A percentile compares a stretch with the other conserved stretches of the same genome.
Evolutionary conservation across 2,797 vertebrate species (phyloP).

Genomic region (Clamator glandarius): DNA sequence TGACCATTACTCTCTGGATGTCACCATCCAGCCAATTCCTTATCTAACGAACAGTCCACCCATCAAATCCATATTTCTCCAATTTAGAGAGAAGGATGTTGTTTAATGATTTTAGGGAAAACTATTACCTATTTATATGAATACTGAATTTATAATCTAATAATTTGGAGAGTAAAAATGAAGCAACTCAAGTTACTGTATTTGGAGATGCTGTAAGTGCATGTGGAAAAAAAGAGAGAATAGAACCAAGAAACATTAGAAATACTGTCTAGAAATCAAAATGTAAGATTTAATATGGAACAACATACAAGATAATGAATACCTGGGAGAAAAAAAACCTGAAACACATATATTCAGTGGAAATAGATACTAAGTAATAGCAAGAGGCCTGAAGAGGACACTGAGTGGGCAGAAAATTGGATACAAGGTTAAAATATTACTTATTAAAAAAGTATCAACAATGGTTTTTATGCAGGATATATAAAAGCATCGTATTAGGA

Average conservation of each 20-base stretch:
- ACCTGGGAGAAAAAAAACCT: not conserved
- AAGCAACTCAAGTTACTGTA: not conserved
- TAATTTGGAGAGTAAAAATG: not conserved
- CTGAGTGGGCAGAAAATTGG: not conserved
- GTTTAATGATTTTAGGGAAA: not conserved
- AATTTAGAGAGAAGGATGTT: too few species aligned
- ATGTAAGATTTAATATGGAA: not conserved
- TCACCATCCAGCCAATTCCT: too few species aligned
- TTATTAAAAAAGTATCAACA: not conserved
- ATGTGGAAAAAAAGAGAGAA: not conserved
- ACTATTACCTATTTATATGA: not conserved
- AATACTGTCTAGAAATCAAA: not conserved
- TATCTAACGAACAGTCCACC: too few species aligned
- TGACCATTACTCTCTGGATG: too few species aligned
- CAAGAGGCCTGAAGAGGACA: not conserved
- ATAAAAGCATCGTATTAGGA: not conserved
- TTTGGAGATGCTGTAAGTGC: not conserved
- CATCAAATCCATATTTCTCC: too few species aligned
- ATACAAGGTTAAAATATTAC: not conserved
- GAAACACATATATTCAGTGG: not conserved
- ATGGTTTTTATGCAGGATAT: not conserved
- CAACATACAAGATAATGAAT: not conserved
- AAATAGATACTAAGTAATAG: not conserved
- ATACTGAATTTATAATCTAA: not conserved
- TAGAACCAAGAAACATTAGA: not conserved